Base-by-base conservation (phyloP, 2,888 invertebrate species). In the Criorhina ranunculi region DNA sequence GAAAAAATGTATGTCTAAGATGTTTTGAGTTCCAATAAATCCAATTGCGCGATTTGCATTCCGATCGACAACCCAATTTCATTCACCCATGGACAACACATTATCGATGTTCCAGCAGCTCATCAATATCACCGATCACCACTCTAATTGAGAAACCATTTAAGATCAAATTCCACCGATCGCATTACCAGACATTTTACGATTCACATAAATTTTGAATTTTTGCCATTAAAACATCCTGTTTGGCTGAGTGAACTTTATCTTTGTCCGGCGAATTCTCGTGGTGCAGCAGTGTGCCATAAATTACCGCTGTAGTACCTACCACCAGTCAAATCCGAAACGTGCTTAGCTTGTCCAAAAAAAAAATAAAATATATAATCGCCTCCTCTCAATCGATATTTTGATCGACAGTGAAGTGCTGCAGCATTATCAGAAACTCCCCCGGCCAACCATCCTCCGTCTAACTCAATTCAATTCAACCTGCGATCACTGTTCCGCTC, bases 151-250 rank as follows among this genome's bases (percentile, higher is more conserved):
- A 51, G 44, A 53, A 85, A 59, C 40, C 70, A 76, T 75, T 82
- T 80, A 85, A 80, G 76, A 80, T 64, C 85, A 53, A 80, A 85
- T 80, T 76, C 75, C 80, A 66, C 15, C 75, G 33, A 83, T 79
- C 73, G 42, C 73, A 57, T 79, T 79, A 83, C 79, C 83, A 83
- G 73, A 69, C 73, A 51, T 80, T 85, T 75, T 66, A 85, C 37
- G 69, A 69, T 85, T 4, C 80, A 49, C 69, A 80, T 80, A 85
- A 76, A 80, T 79, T 83, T 62, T 19, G 19, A 24, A 35, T 37
- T 24, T n/a, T 62, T 40, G 59, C 75, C 80, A 85, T 85, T 80
- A 80, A 79, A 70, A 70, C 75, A 85, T 80, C 80, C 76, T 80
- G 85, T 76, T 80, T 24, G 42, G 59, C 46, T 1, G 49, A 49